Conservation (phyloP, 1,140 invertebrate species). For the Proctacanthus coquilletti region DNA sequence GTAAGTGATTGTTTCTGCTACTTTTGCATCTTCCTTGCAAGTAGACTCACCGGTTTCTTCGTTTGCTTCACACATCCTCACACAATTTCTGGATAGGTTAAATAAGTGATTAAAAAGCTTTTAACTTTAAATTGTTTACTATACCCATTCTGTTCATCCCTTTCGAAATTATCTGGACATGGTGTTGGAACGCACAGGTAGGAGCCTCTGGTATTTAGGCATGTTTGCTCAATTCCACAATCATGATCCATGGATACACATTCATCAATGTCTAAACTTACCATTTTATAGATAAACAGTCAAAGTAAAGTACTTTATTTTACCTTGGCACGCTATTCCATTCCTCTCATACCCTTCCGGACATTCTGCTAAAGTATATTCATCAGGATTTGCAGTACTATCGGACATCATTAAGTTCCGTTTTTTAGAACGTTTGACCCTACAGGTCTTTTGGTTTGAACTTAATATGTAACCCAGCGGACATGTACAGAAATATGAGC, state of each 20-base stretch:
- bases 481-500: background rate
- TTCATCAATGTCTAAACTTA: constrained; percentile 1
- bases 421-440: background rate
- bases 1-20: background rate
- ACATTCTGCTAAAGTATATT: background rate
- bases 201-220: constrained; percentile 2
- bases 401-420: background rate
- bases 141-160: background rate
- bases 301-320: background rate
- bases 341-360: background rate
- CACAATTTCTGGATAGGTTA: background rate
- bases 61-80: background rate
- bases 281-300: background rate
- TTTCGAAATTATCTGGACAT: background rate
- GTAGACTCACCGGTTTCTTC: too few species aligned
- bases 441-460: background rate
- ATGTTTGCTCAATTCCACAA: constrained; percentile 3
- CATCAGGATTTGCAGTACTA: background rate
- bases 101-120: background rate
- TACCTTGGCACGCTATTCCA: background rate
- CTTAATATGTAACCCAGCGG: background rate
- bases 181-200: constrained; percentile 1
- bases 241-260: background rate
- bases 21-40: background rate
- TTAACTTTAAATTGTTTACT: background rate